Evolutionary conservation across 2,797 vertebrate genomes (phyloP), one percentile per base, ranked within the genome.

Genomic region (Melanotaenia maccullochi): DNA sequence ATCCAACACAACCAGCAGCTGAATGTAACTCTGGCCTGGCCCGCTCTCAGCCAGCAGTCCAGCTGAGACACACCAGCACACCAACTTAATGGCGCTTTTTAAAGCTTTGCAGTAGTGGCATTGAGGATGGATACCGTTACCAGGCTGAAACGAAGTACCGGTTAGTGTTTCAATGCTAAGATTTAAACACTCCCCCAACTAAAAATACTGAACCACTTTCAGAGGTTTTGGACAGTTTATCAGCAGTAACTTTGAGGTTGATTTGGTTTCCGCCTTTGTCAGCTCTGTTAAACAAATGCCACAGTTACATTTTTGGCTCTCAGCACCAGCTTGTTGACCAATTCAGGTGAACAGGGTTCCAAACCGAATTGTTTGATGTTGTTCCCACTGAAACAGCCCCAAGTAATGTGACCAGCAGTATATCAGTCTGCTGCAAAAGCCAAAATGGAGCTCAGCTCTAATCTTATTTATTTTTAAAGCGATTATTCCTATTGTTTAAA

Each of bases 1-100:
- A 93, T 96, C 89, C 96, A 98, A 80, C 97, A 98, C 95, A 98
- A 98, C 44, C 96, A 97, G 81, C 96, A 96, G 32, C 95, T 98
- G 86, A 95, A 97, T 57, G 97, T 98, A 92, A 97, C 96, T 0
- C 94, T 98, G 80, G 95, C 96, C 60, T 95, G 95, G 91, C 97
- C 97, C 0, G 96, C 96, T 84, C 94, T 96, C 79, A 87, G 88
- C 81, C 90, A 90, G 72, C 88, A 90, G 76, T 66, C 89, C 87
- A 88, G 90, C 89, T 93, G 89, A 93, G 91, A 85, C 60, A 68
- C 87, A 84, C 81, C 86, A 88, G 79, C 86, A 88, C 5, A 47
- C 69, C 77, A 72, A 71, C 63, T 71, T 63, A 57, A 84, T 30
- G 78, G 65, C 71, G 30, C 68, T 73, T 86, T 83, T 82, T 79